Evolutionary conservation across 2,888 invertebrate species (phyloP).

Genomic region (Trichogramma dendrolimi): DNA sequence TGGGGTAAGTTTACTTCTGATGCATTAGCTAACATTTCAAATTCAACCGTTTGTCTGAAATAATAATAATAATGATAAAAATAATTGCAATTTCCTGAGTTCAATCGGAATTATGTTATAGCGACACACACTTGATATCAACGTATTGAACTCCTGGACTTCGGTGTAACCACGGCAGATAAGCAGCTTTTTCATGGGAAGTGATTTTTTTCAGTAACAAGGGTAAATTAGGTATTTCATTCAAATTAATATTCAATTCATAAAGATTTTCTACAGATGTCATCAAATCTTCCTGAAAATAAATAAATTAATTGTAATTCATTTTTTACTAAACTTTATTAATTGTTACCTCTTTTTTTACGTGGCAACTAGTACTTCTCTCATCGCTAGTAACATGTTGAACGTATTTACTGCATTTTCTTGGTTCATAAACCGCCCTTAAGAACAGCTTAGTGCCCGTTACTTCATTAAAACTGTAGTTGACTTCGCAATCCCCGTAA

Average conservation of each 20-base stretch:
- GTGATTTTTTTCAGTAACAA: slow-evolving; percentile 37
- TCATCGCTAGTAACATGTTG: slow-evolving; percentile 38
- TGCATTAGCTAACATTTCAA: slow-evolving; percentile 36
- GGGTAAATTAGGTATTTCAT: slow-evolving; percentile 12
- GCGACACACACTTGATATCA: slow-evolving; percentile 43
- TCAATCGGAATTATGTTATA: slow-evolving; percentile 1
- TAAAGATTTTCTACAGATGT: slow-evolving; percentile 35
- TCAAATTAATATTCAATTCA: slow-evolving; percentile 28
- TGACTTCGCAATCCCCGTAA: slow-evolving; percentile 45
- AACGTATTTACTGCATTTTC: slow-evolving; percentile 39
- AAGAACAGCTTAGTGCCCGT: slow-evolving; percentile 36
- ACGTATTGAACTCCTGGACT: slow-evolving; percentile 46
- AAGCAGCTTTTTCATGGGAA: slow-evolving; percentile 39
- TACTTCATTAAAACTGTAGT: slow-evolving; percentile 41
- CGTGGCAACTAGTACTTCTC: slow-evolving; percentile 33
- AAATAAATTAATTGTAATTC: background rate
- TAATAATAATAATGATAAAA: slow-evolving; percentile 1
- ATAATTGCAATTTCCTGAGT: background rate
- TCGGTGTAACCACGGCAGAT: slow-evolving; percentile 42
- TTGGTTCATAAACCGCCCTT: slow-evolving; percentile 43
- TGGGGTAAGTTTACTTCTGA: slow-evolving; percentile 27
- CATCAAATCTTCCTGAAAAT: slow-evolving; percentile 32
- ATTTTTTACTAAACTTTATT: background rate
- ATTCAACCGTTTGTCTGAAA: slow-evolving; percentile 46
- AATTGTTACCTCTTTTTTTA: slow-evolving; percentile 30